Base-by-base conservation (phyloP, 2,888 invertebrate species). In the Cactoblastis cactorum region DNA sequence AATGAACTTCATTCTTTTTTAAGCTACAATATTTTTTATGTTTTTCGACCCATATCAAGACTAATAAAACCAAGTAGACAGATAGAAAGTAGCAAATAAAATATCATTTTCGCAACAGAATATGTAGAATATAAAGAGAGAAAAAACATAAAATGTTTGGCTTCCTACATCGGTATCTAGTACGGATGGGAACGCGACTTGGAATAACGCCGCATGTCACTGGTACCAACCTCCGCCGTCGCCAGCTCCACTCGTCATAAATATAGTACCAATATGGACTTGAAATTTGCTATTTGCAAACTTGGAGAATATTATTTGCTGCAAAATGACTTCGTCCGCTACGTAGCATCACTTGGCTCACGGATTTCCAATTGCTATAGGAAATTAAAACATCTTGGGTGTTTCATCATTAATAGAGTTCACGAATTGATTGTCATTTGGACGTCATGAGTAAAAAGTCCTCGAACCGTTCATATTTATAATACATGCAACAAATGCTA, bases 1-100 rank as follows among this genome's bases (percentile, higher is more conserved):
- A 22, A 5, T 5, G 22, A 3, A 22, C 5, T 22, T 22, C 5
- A 22, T 22, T 4, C 3, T 22, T 3, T 3, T 22, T 3, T 5
- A 22, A 22, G 22, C 22, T 5, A 22, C 22, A n/a, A n/a, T n/a
- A n/a, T n/a, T n/a, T n/a, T n/a, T n/a, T n/a, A n/a, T n/a, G n/a
- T n/a, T n/a, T n/a, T n/a, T n/a, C 28, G 1, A 6, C 8, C 28
- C 8, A 28, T 6, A 28, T 8, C 8, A 28, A 6, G 8, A 6
- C 4, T 6, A 28, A 28, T 8, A 28, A 28, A 28, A 28, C 28
- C 3, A 28, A 28, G 28, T 28, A 6, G 28, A 28, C 9, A 28
- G 9, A 28, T 28, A 6, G 9, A 28, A 69, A 65, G 1, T 28
- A 8, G 8, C 56, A 61, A 59, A 71, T 63, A 12, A 12, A 12